Evolutionary conservation across 2,888 invertebrate genomes (phyloP).

Genomic region (Standfussiana lucernea): DNA sequence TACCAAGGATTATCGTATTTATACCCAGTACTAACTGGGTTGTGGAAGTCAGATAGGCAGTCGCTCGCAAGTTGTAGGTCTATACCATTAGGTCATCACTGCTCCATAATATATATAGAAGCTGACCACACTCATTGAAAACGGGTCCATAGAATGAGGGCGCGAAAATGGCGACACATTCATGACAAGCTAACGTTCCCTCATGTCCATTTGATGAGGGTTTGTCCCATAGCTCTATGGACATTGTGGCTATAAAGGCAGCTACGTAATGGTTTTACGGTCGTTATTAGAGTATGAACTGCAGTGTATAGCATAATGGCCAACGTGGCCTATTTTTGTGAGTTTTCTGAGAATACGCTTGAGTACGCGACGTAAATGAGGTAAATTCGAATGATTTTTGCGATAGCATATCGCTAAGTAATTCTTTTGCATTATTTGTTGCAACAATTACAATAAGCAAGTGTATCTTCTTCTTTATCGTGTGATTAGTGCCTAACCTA

Average conservation of each 20-base stretch:
- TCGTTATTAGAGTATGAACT: neutral
- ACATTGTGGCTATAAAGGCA: neutral
- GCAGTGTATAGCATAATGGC: neutral
- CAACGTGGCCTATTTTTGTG: neutral
- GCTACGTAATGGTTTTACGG: neutral
- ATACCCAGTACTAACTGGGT: too few species aligned
- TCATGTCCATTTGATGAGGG: constrained; percentile 35
- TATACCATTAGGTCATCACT: neutral
- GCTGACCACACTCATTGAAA: constrained; percentile 1
- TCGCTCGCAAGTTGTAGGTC: too few species aligned
- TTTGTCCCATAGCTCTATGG: neutral
- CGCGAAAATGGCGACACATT: constrained; percentile 9
- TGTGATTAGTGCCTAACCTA: too few species aligned
- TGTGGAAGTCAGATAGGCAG: too few species aligned
- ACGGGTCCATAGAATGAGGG: constrained; percentile 4
- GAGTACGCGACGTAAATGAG: neutral
- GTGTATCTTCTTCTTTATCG: too few species aligned
- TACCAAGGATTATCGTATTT: too few species aligned
- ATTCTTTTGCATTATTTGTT: neutral
- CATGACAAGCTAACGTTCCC: neutral
- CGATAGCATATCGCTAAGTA: neutral
- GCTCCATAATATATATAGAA: neutral
- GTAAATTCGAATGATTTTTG: neutral
- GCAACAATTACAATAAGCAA: neutral
- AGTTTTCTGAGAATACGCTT: neutral